These are phyloP conservation scores for Lasioglossum marginatum DNA, from an alignment of 2,888 invertebrate genomes.

Conservation along the genomic window DNA sequence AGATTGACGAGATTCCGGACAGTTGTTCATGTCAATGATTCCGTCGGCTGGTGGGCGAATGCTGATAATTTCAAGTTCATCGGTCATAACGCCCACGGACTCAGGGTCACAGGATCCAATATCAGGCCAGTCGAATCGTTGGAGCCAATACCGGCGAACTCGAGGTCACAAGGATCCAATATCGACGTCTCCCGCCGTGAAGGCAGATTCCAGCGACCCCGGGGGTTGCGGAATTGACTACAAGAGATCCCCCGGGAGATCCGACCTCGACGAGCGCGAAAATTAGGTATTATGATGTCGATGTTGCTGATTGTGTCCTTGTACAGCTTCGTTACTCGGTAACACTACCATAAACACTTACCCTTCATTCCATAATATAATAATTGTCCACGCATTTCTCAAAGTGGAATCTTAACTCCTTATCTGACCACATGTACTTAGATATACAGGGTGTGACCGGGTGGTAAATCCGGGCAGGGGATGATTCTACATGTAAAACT, in stretches of 20 bases:
- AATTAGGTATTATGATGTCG: slow-evolving; percentile 9
- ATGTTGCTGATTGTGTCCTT: neutral
- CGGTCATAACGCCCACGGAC: slow-evolving; percentile 27
- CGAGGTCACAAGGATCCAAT: slow-evolving; percentile 49
- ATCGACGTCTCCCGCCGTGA: slow-evolving; percentile 32
- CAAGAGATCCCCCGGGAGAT: neutral
- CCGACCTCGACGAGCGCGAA: neutral
- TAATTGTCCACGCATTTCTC: too few species aligned
- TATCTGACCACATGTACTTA: too few species aligned
- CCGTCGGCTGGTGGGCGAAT: slow-evolving; percentile 3
- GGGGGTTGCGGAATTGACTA: neutral
- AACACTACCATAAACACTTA: too few species aligned
- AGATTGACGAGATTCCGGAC: neutral
- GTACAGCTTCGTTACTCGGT: neutral
- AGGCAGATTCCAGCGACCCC: slow-evolving; percentile 40
- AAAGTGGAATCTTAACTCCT: too few species aligned
- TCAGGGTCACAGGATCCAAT: slow-evolving; percentile 49
- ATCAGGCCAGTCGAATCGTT: slow-evolving; percentile 35
- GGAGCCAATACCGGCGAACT: slow-evolving; percentile 42
- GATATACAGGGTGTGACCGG: too few species aligned
- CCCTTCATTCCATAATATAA: too few species aligned
- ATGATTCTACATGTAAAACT: too few species aligned
- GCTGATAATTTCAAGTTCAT: slow-evolving; percentile 21
- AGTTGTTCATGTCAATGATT: neutral
- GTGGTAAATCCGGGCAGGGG: too few species aligned